These are phyloP conservation scores for Sebastes cheni DNA, from an alignment of 2,797 vertebrate species.

Conservation along the genomic window DNA sequence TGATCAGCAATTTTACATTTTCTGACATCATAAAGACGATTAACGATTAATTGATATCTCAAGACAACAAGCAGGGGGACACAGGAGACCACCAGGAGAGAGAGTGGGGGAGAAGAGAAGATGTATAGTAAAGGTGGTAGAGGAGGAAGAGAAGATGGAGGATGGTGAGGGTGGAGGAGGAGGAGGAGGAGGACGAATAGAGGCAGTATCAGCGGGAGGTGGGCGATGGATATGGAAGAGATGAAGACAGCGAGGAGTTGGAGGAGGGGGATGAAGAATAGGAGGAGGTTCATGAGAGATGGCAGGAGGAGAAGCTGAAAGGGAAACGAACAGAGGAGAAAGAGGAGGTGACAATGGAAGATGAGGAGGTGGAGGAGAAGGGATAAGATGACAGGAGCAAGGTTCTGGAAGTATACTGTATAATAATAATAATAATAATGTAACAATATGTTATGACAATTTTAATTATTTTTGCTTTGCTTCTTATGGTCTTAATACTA, in stretches of 20 bases:
- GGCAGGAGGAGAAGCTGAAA: not conserved
- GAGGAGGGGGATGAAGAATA: constrained; percentile 6
- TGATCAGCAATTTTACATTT: not conserved
- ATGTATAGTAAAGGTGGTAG: not conserved
- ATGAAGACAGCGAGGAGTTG: not conserved
- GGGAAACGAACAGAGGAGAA: not conserved
- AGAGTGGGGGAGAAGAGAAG: not conserved
- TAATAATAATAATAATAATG: not conserved
- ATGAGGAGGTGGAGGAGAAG: not conserved
- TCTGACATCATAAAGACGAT: not conserved
- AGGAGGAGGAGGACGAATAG: not conserved
- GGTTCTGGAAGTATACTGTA: not conserved
- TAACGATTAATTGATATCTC: not conserved
- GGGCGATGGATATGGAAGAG: not conserved
- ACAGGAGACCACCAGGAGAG: not conserved
- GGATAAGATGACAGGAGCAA: not conserved
- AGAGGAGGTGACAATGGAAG: not conserved
- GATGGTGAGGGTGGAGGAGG: no score
- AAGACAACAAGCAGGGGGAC: not conserved
- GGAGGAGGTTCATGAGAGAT: not conserved
- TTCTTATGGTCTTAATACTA: not conserved
- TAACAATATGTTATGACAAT: not conserved
- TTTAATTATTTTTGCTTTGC: not conserved
- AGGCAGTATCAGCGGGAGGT: not conserved
- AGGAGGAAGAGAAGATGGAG: not conserved